These are phyloP conservation scores for Turritopsis dohrnii DNA, from an alignment of 30 jellyfish, hydroid and myxozoan genomes.

Conservation along the genomic window DNA sequence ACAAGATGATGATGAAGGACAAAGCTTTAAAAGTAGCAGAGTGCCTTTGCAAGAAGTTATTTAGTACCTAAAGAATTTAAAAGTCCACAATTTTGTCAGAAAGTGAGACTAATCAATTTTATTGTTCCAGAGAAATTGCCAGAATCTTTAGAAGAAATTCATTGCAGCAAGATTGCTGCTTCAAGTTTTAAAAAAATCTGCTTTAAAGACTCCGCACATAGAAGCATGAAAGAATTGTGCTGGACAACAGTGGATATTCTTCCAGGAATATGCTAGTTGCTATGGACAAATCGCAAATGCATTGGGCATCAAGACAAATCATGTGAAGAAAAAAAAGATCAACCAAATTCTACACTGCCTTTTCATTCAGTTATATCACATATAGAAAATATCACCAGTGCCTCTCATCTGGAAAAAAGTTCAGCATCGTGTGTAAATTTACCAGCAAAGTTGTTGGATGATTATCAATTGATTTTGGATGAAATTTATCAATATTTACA, in stretches of 20 bases:
- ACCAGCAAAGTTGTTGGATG: neutral
- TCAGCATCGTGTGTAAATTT: neutral
- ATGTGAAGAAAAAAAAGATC: neutral
- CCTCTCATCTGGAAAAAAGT: neutral
- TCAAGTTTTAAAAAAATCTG: constrained; percentile 31
- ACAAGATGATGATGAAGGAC: neutral
- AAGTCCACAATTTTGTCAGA: neutral
- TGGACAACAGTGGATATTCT: constrained; percentile 19
- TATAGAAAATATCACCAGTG: neutral
- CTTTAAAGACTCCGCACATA: neutral
- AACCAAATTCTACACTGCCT: neutral
- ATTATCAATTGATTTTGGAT: neutral
- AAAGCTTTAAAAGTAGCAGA: neutral
- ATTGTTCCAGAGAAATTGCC: neutral
- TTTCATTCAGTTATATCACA: neutral
- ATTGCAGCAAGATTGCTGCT: constrained; percentile 9
- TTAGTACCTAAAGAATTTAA: neutral
- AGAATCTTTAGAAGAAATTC: neutral
- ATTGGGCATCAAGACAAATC: neutral
- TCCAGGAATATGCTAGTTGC: neutral
- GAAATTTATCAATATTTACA: neutral
- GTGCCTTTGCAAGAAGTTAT: constrained; percentile 1
- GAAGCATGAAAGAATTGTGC: neutral
- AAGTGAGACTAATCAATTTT: neutral
- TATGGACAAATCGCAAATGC: neutral